phyloP scores from a whole-genome alignment of 2,888 invertebrate genomes.

The Heliconius ismenius region DNA sequence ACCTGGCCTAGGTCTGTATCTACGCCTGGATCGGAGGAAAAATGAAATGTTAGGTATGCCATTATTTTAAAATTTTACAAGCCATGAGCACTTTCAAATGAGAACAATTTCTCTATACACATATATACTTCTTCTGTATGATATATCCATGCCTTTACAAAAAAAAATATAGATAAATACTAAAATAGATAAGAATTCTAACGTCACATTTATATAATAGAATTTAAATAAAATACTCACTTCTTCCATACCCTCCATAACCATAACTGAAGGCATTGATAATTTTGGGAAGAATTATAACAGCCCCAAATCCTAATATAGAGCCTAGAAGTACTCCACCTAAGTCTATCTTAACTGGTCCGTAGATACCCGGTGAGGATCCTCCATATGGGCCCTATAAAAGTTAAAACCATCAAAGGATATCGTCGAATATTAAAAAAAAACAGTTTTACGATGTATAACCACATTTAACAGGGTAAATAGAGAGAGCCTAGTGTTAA shows the following conservation, averaged over 20 bases:
- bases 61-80: background rate
- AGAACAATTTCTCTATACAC: too few relatives aligned
- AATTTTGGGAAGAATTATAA: conserved; percentile 89
- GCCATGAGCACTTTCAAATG: too few relatives aligned
- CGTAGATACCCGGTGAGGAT: conserved; percentile 83
- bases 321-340: conserved; percentile 91
- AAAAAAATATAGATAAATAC: too few relatives aligned
- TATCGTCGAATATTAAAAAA: too few relatives aligned
- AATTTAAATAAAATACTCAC: conserved; percentile 72
- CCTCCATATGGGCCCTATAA: conserved; percentile 70
- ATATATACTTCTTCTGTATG: too few relatives aligned
- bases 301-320: conserved; percentile 89
- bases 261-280: conserved; percentile 86
- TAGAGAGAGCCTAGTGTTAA: too few relatives aligned
- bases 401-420: conserved; percentile 4
- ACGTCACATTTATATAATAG: background rate
- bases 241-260: conserved; percentile 86
- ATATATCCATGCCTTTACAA: too few relatives aligned
- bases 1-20: conserved; percentile 65
- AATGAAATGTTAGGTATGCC: background rate
- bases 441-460: too few relatives aligned
- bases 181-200: background rate
- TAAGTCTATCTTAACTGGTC: conserved; percentile 89
- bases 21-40: conserved; percentile 27
- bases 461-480: too few relatives aligned